A percentile compares a stretch with the other conserved stretches of the same genome.
Evolutionary conservation across 2,888 invertebrate genomes (phyloP).

Genomic region (Plebejus anna): DNA sequence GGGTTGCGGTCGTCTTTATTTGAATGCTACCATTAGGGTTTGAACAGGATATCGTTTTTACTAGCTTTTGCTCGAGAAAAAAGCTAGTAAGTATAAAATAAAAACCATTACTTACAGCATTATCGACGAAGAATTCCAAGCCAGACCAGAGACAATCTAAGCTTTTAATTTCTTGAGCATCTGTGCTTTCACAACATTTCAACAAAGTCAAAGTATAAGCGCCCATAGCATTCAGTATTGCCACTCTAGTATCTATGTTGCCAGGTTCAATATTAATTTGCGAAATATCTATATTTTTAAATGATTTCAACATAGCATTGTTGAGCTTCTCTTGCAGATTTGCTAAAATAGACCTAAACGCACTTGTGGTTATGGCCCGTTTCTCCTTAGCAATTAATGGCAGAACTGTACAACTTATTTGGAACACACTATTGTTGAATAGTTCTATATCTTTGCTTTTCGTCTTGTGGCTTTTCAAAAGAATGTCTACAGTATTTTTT

Average conservation of each 20-base stretch:
- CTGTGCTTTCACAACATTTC: conserved; percentile 63
- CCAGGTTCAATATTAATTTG: conserved; percentile 41
- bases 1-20: too few relatives aligned
- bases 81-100: neutral
- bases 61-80: too few relatives aligned
- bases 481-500: conserved; percentile 57
- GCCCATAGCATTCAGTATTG: conserved; percentile 65
- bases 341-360: conserved; percentile 62
- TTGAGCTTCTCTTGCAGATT: conserved; percentile 68
- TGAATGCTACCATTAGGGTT: too few relatives aligned
- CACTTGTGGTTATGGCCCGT: conserved; percentile 59
- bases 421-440: conserved; percentile 62
- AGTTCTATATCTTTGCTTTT: conserved; percentile 49
- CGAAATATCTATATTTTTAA: conserved; percentile 60
- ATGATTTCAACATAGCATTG: conserved; percentile 55
- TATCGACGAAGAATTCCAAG: conserved; percentile 60
- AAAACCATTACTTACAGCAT: conserved; percentile 57
- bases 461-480: conserved; percentile 51
- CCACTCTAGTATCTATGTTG: conserved; percentile 53
- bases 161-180: conserved; percentile 56
- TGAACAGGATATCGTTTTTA: too few relatives aligned
- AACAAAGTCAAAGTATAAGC: conserved; percentile 65
- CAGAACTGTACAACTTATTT: conserved; percentile 63
- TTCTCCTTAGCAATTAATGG: conserved; percentile 68
- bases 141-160: conserved; percentile 62